phyloP scores from a whole-genome alignment of 2,113 vertebrate species.

The Isichthys henryi region DNA sequence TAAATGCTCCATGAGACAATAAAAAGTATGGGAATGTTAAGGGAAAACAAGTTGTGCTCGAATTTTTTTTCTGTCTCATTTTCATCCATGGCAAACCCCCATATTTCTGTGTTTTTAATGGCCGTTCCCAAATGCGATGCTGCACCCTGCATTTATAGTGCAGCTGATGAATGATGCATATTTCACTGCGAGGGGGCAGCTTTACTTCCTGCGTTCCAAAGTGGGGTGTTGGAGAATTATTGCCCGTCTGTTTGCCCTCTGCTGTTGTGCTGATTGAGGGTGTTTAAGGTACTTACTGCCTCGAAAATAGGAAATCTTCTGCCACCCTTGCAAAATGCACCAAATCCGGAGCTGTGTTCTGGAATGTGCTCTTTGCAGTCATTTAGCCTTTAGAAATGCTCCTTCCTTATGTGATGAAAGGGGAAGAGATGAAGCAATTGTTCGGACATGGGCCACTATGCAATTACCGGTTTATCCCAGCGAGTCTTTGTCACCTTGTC shows the following conservation, averaged over 20 bases:
- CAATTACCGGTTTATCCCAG: not conserved
- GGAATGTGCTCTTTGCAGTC: not conserved
- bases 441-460: not conserved
- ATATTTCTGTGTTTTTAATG: constrained; percentile 30
- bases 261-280: constrained; percentile 22
- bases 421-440: not conserved
- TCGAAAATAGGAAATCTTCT: not conserved
- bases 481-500: not conserved
- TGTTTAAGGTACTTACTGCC: not conserved
- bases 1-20: constrained; percentile 28
- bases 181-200: constrained; percentile 27
- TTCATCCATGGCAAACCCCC: constrained; percentile 16
- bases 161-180: constrained; percentile 33
- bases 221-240: constrained; percentile 24
- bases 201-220: constrained; percentile 26
- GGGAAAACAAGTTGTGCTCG: constrained; percentile 25
- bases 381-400: not conserved
- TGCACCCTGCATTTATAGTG: constrained; percentile 24
- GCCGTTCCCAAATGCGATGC: constrained; percentile 14
- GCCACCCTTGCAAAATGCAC: constrained; percentile 10
- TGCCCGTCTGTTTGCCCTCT: constrained; percentile 30
- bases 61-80: constrained; percentile 30
- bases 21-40: constrained; percentile 16
- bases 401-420: not conserved
- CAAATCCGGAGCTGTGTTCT: not conserved